Percentiles rank a stretch among this genome's conserved stretches.
Conservation (phyloP, 2,113 vertebrate species). For the Turnix velox region DNA sequence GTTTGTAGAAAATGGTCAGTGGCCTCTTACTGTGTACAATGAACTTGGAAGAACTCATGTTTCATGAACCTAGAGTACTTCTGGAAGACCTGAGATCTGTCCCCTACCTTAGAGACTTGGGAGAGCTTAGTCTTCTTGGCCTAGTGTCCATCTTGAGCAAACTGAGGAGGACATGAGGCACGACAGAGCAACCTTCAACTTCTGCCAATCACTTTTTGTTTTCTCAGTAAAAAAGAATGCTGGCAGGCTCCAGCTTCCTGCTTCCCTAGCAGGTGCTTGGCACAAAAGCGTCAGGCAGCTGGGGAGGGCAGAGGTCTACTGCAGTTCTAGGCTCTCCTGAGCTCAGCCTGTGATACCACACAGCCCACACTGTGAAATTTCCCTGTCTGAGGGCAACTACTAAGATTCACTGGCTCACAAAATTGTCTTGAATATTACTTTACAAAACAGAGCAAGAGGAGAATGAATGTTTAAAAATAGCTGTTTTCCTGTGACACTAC, state of each 20-base stretch:
- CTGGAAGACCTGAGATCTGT: background rate
- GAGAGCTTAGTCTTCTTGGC: background rate
- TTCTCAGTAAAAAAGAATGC: background rate
- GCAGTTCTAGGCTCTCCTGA: background rate
- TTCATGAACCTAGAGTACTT: accelerated
- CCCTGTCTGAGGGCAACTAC: background rate
- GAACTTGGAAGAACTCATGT: background rate
- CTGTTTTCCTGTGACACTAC: background rate
- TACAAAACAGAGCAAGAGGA: background rate
- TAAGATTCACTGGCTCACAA: background rate
- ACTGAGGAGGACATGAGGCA: background rate
- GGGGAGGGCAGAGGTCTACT: background rate
- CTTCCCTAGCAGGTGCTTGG: slow-evolving; percentile 2
- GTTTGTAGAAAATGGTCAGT: background rate
- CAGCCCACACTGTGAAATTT: background rate
- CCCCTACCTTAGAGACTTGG: background rate
- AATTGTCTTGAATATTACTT: background rate
- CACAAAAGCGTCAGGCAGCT: background rate
- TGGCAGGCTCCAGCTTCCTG: background rate
- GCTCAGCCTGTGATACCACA: background rate
- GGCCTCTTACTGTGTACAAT: background rate
- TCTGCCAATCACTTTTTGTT: background rate
- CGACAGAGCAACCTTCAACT: background rate
- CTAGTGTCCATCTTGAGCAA: background rate
- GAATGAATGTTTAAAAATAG: background rate